phyloP scores from a whole-genome alignment of 2,797 vertebrate genomes.

The Hoplostethus mediterraneus region DNA sequence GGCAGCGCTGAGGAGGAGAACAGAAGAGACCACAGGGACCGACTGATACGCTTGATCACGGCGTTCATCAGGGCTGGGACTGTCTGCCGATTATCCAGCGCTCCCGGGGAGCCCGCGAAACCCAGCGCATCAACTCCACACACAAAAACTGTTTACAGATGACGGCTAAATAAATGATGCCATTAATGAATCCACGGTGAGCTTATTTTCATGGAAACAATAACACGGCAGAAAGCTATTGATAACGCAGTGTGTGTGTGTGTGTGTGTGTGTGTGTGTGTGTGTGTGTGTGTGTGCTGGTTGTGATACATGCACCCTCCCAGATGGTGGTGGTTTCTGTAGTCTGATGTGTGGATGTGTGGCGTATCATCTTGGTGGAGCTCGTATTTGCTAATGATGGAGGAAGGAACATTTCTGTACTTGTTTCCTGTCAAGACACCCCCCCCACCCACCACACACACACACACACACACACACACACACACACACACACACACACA shows the following conservation, averaged over 20 bases:
- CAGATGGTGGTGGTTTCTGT: constrained; percentile 52
- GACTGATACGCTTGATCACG: constrained; percentile 34
- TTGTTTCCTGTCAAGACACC: neutral
- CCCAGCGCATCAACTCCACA: constrained; percentile 6
- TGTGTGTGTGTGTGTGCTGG: neutral
- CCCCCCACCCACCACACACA: no score
- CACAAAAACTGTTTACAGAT: constrained; percentile 9
- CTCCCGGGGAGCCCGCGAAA: constrained; percentile 12
- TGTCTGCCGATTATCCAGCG: constrained; percentile 16
- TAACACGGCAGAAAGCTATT: constrained; percentile 12
- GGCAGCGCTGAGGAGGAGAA: neutral
- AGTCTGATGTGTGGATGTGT: constrained; percentile 32
- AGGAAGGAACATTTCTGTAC: constrained; percentile 3
- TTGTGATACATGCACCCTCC: constrained; percentile 1
- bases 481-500: no score
- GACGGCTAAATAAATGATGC: constrained; percentile 13
- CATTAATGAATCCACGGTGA: constrained; percentile 37
- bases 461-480: neutral
- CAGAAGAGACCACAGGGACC: neutral
- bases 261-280: neutral
- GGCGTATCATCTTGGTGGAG: constrained; percentile 34
- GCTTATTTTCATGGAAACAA: constrained; percentile 39
- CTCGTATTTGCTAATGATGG: constrained; percentile 43
- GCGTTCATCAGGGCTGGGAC: constrained; percentile 23
- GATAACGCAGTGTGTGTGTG: neutral